Percentiles rank a stretch among this genome's conserved stretches.
Evolutionary conservation across 1,140 invertebrate genomes (phyloP).

Genomic region (Physella acuta): DNA sequence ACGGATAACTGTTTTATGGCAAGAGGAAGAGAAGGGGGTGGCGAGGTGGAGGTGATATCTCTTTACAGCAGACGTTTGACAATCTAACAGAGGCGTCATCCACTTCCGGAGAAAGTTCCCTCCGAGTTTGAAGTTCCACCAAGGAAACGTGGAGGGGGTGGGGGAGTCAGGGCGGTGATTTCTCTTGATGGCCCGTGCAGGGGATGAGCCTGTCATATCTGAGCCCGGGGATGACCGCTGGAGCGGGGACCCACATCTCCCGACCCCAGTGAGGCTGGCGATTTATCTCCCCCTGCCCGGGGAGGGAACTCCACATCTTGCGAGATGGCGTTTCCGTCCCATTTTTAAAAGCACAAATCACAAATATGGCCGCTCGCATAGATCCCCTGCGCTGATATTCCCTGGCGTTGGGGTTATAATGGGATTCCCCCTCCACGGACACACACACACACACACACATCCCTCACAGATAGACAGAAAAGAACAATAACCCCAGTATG

Average conservation of each 20-base stretch:
- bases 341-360: not conserved
- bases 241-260: not conserved
- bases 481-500: too few species aligned
- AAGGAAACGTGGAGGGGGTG: not conserved
- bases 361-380: not conserved
- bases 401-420: too few species aligned
- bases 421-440: too few species aligned
- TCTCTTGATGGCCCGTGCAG: not conserved
- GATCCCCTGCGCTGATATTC: not conserved
- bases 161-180: not conserved
- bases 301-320: not conserved
- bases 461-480: too few species aligned
- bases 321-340: not conserved
- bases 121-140: not conserved
- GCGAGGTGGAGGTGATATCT: not conserved
- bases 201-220: conserved; percentile 14
- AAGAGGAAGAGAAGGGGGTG: not conserved
- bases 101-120: not conserved
- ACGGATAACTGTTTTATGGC: not conserved
- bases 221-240: conserved; percentile 1
- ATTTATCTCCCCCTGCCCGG: not conserved
- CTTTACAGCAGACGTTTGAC: not conserved
- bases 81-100: not conserved
- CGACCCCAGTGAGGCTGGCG: too few species aligned
- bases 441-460: too few species aligned